These are phyloP conservation scores for Porites australiensis DNA, from an alignment of 64 coral and sea anemone species.

Conservation along the genomic window DNA sequence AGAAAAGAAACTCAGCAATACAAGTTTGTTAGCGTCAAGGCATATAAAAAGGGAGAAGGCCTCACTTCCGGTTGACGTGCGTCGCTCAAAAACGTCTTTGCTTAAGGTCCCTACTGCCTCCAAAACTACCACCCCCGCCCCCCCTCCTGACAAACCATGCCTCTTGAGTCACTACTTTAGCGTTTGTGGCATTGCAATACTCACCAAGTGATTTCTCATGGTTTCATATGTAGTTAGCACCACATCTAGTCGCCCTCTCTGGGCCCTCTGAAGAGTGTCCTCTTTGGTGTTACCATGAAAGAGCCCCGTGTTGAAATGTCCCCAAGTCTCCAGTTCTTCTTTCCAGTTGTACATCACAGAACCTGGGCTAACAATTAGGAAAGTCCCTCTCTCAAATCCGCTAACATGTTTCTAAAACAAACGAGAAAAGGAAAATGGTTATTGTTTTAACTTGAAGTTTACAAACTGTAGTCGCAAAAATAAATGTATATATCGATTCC, in stretches of 20 bases:
- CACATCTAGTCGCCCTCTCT: conserved; percentile 64
- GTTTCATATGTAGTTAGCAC: conserved; percentile 87
- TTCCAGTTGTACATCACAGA: conserved; percentile 87
- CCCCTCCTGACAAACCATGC: no score
- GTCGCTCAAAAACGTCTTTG: no score
- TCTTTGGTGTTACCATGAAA: conserved; percentile 72
- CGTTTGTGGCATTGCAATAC: background rate
- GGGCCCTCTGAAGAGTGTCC: conserved; percentile 42
- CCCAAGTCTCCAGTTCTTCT: conserved; percentile 84
- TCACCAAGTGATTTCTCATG: conserved; percentile 72
- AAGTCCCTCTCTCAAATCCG: conserved; percentile 1
- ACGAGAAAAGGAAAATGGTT: background rate
- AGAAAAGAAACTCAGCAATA: no score
- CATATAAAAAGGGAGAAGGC: no score
- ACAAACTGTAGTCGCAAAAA: no score
- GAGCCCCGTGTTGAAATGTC: conserved; percentile 70
- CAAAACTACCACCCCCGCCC: no score
- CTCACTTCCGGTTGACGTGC: no score
- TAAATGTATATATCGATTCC: no score
- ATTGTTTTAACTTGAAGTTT: no score
- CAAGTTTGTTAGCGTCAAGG: no score
- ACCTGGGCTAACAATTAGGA: conserved; percentile 76
- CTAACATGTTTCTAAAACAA: background rate
- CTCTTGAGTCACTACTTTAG: background rate
- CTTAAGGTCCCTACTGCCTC: no score